Evolutionary conservation across 2,113 vertebrate species (phyloP).

Genomic region (Myotis brandtii): DNA sequence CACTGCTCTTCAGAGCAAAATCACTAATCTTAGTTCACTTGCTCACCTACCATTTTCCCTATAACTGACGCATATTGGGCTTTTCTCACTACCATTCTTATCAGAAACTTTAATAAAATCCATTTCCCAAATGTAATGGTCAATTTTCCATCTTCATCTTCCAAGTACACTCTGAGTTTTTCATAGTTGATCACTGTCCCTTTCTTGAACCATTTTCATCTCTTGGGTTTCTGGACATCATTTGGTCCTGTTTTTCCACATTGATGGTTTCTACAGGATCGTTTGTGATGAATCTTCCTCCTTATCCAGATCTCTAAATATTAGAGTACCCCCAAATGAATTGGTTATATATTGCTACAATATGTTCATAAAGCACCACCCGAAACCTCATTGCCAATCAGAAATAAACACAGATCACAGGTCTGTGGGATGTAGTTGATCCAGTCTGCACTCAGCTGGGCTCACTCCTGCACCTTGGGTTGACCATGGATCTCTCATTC

Average conservation of each 20-base stretch:
- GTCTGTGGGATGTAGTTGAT: neutral
- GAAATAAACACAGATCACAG: neutral
- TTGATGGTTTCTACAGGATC: neutral
- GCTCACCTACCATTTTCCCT: neutral
- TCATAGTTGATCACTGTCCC: neutral
- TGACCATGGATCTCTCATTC: neutral
- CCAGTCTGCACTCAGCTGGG: neutral
- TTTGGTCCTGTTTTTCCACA: neutral
- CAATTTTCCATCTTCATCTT: neutral
- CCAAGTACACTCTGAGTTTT: neutral
- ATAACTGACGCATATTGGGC: neutral
- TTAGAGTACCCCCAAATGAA: neutral
- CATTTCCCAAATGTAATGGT: neutral
- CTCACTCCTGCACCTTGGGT: neutral
- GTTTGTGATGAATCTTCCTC: neutral
- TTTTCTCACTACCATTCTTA: neutral
- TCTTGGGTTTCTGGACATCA: neutral
- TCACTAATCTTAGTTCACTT: neutral
- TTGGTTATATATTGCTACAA: neutral
- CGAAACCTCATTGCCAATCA: neutral
- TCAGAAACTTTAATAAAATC: neutral
- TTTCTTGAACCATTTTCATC: neutral
- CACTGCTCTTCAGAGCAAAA: neutral
- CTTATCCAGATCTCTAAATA: neutral
- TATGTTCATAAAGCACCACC: neutral